Evolutionary conservation across 2,888 invertebrate genomes (phyloP), one percentile per base, ranked within the genome.

Genomic region (Bombylius major): DNA sequence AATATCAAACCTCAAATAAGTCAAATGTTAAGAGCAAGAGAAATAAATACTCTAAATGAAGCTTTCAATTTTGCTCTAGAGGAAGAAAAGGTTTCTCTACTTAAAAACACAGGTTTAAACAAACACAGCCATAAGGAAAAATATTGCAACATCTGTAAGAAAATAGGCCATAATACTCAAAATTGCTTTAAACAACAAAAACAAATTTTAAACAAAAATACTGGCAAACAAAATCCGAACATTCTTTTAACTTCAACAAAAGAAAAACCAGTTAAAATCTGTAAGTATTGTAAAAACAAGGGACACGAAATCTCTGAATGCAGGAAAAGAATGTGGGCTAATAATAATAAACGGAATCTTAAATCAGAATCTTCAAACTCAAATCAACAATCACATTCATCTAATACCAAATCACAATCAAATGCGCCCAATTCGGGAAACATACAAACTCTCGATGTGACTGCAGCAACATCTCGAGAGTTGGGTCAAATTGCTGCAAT

Each of bases 71-170:
- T 54, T 7, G 57, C 54, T 3, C 23, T 54, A 1, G 23, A 23
- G 50, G 56, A 57, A 14, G 57, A 55, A 51, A 59, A 59, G 44
- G 44, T 59, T 12, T 11, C 44, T 54, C 56, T 48, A 54, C 55
- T 13, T 54, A 14, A 55, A 47, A 4, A 23, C 53, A 34, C 44
- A 53, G 47, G n/a, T 32, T 50, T 54, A 12, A 55, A 51, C 2
- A 33, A 56, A 34, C 42, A 53, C 13, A 36, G 8, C 5, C 5
- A 8, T 33, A 13, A 11, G 3, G 5, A 52, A 33, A 52, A 46
- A 51, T 51, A 23, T 23, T 23, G 23, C 23, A 23, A 23, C 2
- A 23, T 51, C 39, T 51, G 51, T 32, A 23, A 42, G 14, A 12
- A 23, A 23, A 23, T 23, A 23, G 23, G 23, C 23, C 23, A 23